Evolutionary conservation across 1,140 invertebrate species (phyloP).

Genomic region (Battus philenor): DNA sequence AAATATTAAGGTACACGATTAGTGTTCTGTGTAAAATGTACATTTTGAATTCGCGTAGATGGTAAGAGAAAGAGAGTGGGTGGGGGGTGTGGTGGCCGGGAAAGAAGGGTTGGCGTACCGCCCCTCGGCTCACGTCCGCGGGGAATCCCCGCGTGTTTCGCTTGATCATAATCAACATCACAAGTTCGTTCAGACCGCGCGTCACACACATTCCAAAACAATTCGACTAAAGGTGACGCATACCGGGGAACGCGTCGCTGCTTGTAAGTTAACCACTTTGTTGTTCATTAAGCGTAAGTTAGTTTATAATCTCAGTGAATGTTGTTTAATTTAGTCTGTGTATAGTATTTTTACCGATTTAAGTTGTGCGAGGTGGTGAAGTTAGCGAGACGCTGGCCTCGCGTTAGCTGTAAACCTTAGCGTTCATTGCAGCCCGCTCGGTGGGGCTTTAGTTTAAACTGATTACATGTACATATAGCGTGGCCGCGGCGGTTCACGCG

Average conservation of each 20-base stretch:
- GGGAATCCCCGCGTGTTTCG: conserved; percentile 1
- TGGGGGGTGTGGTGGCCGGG: neutral
- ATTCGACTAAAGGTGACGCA: conserved; percentile 52
- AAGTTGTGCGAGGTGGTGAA: conserved; percentile 66
- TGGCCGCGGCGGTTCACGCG: conserved; percentile 63
- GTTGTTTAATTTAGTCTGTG: conserved; percentile 72
- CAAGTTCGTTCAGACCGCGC: conserved; percentile 41
- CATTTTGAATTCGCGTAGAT: conserved; percentile 57
- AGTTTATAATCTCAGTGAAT: conserved; percentile 70
- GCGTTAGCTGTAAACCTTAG: conserved; percentile 63
- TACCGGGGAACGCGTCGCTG: conserved; percentile 48
- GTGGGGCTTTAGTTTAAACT: conserved; percentile 62
- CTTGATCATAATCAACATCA: conserved; percentile 22
- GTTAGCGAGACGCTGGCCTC: conserved; percentile 65
- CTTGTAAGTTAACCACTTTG: conserved; percentile 73
- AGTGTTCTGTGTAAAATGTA: conserved; percentile 66
- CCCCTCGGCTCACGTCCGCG: conserved; percentile 43
- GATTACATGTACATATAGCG: conserved; percentile 72
- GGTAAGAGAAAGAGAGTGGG: conserved; percentile 28
- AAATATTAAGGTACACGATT: conserved; percentile 48
- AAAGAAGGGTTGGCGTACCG: conserved; percentile 27
- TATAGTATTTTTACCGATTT: conserved; percentile 68
- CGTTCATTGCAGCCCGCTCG: conserved; percentile 67
- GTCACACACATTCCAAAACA: conserved; percentile 73
- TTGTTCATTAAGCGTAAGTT: conserved; percentile 74